Evolutionary conservation across 2,888 invertebrate genomes (phyloP).

Genomic region (Pelosia muscerda): DNA sequence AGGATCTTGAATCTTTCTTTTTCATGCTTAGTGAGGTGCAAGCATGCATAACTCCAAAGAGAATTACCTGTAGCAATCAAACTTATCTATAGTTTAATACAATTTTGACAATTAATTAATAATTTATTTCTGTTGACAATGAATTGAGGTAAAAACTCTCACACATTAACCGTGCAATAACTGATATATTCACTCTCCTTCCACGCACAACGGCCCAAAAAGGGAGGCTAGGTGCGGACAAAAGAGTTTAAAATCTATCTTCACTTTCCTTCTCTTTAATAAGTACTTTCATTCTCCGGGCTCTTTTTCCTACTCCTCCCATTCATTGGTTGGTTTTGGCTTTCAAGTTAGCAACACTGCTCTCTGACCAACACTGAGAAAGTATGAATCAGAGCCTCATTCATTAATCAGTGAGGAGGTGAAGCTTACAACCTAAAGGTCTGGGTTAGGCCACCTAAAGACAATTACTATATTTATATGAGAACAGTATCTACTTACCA

Average conservation of each 20-base stretch:
- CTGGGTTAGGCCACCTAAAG: not conserved
- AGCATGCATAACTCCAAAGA: slow-evolving; percentile 93
- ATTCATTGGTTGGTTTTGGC: not conserved
- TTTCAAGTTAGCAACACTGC: not conserved
- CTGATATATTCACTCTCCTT: not conserved
- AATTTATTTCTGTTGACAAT: not conserved
- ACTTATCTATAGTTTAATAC: not conserved
- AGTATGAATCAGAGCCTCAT: not conserved
- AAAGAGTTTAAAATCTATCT: no score
- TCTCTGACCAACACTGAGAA: not conserved
- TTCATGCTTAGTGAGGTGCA: slow-evolving; percentile 95
- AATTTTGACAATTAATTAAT: not conserved
- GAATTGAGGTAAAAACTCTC: not conserved
- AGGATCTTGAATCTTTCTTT: slow-evolving; percentile 92
- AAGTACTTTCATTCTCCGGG: not conserved
- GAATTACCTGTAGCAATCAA: slow-evolving; percentile 81
- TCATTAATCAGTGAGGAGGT: no score
- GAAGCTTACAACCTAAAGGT: not conserved
- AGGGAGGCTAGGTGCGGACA: no score
- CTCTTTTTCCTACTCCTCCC: no score
- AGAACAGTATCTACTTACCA: slow-evolving; percentile 70
- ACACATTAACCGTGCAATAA: not conserved
- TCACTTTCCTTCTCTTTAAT: no score
- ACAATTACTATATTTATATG: slow-evolving; percentile 13
- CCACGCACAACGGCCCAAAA: no score